Evolutionary conservation across 2,797 vertebrate genomes (phyloP), one percentile per base, ranked within the genome.

Genomic region (Sebastes nivosus): DNA sequence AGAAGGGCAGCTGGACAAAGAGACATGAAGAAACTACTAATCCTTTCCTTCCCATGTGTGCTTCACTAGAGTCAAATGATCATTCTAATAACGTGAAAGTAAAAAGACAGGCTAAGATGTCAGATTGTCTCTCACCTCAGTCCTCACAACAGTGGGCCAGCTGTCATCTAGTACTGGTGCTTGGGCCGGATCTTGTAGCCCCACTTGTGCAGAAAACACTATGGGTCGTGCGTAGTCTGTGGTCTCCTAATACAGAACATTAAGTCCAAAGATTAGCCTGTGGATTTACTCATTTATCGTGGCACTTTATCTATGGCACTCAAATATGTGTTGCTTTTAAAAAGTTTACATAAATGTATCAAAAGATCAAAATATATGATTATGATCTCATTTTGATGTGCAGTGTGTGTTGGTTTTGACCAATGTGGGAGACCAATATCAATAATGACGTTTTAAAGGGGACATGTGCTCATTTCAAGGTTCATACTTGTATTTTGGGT

Each of bases 221-320:
- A 99, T 97, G 0, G 99, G 98, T 79, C 98, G 97, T 65, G 97
- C 96, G 0, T 98, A 98, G 93, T 99, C 99, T 0, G 97, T 97
- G 0, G 98, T 98, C 89, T 99, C 99, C 99, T 99, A 77, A 0
- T 67, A 36, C 6, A 67, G 24, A 70, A 38, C 9, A 73, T 64
- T 8, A 67, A 5, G 14, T 38, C 63, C 6, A 76, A 68, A 72
- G 18, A 79, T 83, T n/a, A 72, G 8, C 4, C 2, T n/a, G 36
- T 68, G 27, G 52, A 66, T 72, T 68, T 59, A 64, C 14, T 76
- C 27, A 30, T 72, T 60, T 66, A 65, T 82, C 54, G 13, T 46
- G 3, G 57, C 22, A 73, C 67, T 72, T 80, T 58, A 38, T 70
- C 79, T 42, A 75, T 79, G 54, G 12, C 67, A 70, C 22, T 18